A percentile compares a stretch with the other conserved stretches of the same genome.
phyloP scores from a whole-genome alignment of 1,140 invertebrate genomes.

The Hyphantria cunea region DNA sequence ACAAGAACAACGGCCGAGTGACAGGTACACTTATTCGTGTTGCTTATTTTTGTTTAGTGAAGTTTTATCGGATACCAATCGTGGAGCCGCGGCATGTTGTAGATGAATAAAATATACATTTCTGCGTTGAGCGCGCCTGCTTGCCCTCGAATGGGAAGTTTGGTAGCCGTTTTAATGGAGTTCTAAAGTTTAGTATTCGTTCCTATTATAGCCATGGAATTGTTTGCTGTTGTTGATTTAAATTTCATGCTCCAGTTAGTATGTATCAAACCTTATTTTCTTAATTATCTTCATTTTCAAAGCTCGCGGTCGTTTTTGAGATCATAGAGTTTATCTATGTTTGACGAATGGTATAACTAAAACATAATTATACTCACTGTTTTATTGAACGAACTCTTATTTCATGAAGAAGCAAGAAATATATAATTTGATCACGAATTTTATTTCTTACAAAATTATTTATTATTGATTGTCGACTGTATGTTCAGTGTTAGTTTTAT shows the following conservation, averaged over 20 bases:
- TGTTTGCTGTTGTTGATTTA: slow-evolving; percentile 72
- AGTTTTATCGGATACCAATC: slow-evolving; percentile 72
- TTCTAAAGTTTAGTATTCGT: slow-evolving; percentile 67
- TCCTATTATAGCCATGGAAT: slow-evolving; percentile 65
- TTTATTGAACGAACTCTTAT: neutral
- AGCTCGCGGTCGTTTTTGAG: slow-evolving; percentile 34
- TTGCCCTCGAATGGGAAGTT: slow-evolving; percentile 63
- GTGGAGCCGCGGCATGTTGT: slow-evolving; percentile 55
- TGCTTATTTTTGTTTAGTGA: slow-evolving; percentile 73
- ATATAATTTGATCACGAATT: no score
- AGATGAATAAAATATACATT: slow-evolving; percentile 76
- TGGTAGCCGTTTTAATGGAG: slow-evolving; percentile 68
- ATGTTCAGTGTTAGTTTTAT: slow-evolving; percentile 31
- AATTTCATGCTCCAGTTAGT: slow-evolving; percentile 65
- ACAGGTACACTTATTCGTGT: slow-evolving; percentile 76
- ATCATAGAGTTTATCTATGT: slow-evolving; percentile 38
- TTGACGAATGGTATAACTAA: slow-evolving; percentile 27
- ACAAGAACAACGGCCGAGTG: slow-evolving; percentile 75
- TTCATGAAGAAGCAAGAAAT: neutral
- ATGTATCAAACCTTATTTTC: slow-evolving; percentile 60
- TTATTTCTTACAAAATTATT: no score
- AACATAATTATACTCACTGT: slow-evolving; percentile 29
- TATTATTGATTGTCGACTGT: no score
- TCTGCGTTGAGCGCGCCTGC: slow-evolving; percentile 53
- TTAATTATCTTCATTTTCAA: slow-evolving; percentile 46